phyloP scores from a whole-genome alignment of 2,888 invertebrate genomes.

The Conchocele bisecta region DNA sequence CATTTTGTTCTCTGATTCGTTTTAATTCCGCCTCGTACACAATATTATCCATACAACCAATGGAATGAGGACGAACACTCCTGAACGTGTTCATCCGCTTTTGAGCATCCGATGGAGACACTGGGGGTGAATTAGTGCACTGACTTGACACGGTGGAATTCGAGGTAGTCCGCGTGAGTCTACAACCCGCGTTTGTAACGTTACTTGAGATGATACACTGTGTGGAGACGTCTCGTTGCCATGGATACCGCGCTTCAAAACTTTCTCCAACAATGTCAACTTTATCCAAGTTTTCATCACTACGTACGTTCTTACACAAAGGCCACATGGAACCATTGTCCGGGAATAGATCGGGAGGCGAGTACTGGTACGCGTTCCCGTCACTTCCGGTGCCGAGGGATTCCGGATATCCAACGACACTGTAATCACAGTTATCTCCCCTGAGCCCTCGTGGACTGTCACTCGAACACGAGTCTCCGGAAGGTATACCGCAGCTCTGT shows the following conservation, averaged over 20 bases:
- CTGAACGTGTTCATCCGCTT: constrained; percentile 24
- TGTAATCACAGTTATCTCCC: background rate
- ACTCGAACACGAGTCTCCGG: background rate
- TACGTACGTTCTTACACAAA: background rate
- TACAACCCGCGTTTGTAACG: too few relatives aligned
- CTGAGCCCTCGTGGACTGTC: background rate
- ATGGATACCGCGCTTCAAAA: constrained; percentile 73
- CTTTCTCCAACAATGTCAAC: constrained; percentile 77
- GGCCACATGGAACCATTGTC: constrained; percentile 1
- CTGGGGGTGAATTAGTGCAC: constrained; percentile 6
- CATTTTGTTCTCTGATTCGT: constrained; percentile 51
- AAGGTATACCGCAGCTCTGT: background rate
- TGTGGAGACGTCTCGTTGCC: constrained; percentile 76
- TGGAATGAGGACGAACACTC: constrained; percentile 52
- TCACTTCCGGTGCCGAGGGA: too few relatives aligned
- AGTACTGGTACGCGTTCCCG: background rate
- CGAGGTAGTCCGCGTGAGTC: constrained; percentile 13
- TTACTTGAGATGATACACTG: constrained; percentile 69
- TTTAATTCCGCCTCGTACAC: constrained; percentile 57
- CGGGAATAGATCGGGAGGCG: background rate
- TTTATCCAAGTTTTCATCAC: constrained; percentile 22
- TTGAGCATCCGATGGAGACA: background rate
- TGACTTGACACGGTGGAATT: constrained; percentile 21
- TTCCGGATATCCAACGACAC: background rate
- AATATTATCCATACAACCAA: constrained; percentile 54